Evolutionary conservation across 2,113 vertebrate genomes (phyloP).

Genomic region (Coracopsis vasa): DNA sequence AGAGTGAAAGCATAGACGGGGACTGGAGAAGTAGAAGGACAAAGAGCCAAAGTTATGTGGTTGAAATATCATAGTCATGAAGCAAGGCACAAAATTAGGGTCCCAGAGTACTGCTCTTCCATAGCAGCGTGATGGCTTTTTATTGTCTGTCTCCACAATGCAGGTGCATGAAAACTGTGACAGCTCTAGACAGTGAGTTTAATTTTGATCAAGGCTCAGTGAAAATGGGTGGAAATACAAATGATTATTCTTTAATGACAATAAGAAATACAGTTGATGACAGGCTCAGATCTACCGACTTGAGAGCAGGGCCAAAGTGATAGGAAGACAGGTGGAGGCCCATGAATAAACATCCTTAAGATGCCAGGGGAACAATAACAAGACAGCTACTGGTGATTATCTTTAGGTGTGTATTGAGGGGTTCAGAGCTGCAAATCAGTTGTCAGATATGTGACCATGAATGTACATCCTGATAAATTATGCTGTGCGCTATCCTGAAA

Average conservation of each 20-base stretch:
- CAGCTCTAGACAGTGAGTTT: not conserved
- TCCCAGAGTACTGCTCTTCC: not conserved
- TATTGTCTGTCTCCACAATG: not conserved
- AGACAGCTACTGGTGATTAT: conserved; percentile 16
- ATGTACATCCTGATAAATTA: not conserved
- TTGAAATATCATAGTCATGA: not conserved
- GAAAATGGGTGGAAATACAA: not conserved
- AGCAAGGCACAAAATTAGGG: not conserved
- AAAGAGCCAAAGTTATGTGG: not conserved
- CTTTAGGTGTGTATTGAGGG: not conserved
- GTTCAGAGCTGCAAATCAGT: not conserved
- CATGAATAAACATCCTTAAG: conserved; percentile 49
- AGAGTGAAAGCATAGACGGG: not conserved
- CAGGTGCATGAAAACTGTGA: not conserved
- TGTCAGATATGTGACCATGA: not conserved
- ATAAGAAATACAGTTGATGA: not conserved
- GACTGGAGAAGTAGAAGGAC: not conserved
- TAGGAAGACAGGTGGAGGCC: not conserved
- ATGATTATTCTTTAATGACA: not conserved
- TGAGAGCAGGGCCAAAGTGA: not conserved
- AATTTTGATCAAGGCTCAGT: conserved; percentile 25
- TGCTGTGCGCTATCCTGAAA: not conserved
- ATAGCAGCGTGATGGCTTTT: not conserved
- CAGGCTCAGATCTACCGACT: conserved; percentile 20
- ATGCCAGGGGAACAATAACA: not conserved